Evolutionary conservation across 2,888 invertebrate genomes (phyloP), one percentile per base, ranked within the genome.

Genomic region (Eilema depressum): DNA sequence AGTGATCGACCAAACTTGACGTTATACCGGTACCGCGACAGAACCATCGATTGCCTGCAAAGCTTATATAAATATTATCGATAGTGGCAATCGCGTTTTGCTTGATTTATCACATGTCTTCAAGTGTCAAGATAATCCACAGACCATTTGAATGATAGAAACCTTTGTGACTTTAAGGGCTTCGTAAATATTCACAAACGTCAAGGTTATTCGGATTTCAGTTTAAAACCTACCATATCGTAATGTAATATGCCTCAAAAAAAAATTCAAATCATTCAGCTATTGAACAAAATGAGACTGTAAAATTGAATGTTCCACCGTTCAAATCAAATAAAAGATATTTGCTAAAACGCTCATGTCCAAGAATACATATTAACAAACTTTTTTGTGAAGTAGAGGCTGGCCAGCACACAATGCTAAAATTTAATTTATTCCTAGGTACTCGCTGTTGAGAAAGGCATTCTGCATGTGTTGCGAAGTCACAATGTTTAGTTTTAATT

Each of bases 1-100:
- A 74, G 84, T 77, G 72, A 90, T 91, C 86, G 88, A 90, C 80
- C 85, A 84, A 89, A 85, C 83, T 72, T 62, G 64, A 70, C 66
- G 67, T 76, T 75, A 69, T 71, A 63, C 68, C 63, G 26, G 57
- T 41, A 59, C 69, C 63, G 63, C 66, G 70, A 74, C 69, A 66
- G 23, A 64, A 72, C 70, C 63, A 68, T 66, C 26, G 57, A 73
- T 66, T 63, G 26, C 59, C 47, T 61, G 23, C 65, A 33, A 23
- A 61, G 28, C 33, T 60, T 53, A 41, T 47, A 66, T 61, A 66
- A 63, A 56, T 25, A n/a, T 74, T 77, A 80, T 80, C 76, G 41
- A 61, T 68, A 66, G 69, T 73, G 53, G 33, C 68, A 75, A 78
- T 78, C 63, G 47, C 66, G 56, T 63, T 47, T 67, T 56, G 69